These are phyloP conservation scores for Varecia variegata DNA, from an alignment of 2,797 vertebrate species.

Conservation along the genomic window DNA sequence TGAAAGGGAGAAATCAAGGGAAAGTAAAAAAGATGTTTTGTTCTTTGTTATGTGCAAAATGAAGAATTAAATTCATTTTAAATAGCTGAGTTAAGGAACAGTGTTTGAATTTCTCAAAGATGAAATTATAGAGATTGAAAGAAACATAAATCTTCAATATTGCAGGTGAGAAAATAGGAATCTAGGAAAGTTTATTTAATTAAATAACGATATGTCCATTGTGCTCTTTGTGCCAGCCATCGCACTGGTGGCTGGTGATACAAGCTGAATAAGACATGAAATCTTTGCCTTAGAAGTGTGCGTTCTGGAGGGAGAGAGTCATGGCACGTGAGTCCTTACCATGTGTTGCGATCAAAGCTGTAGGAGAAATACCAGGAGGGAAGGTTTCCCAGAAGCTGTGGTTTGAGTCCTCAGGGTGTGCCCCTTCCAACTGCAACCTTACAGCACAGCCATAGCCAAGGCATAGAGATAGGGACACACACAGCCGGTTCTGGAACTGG, in stretches of 20 bases:
- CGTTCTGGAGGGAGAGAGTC: background rate
- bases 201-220: background rate
- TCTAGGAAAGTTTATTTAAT: background rate
- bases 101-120: background rate
- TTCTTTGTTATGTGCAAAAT: background rate
- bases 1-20: background rate
- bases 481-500: background rate
- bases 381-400: background rate
- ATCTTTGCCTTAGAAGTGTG: background rate
- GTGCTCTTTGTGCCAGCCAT: background rate
- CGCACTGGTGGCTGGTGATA: background rate
- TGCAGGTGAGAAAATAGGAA: background rate
- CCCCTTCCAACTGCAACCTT: rapidly evolving
- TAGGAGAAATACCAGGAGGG: background rate
- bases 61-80: background rate
- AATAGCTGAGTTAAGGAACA: background rate
- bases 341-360: background rate
- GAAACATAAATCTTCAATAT: background rate
- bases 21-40: background rate
- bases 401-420: background rate
- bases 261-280: background rate
- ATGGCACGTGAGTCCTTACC: rapidly evolving
- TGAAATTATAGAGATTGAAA: background rate
- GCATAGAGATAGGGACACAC: rapidly evolving
- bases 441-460: background rate